Conservation (phyloP, 1,140 invertebrate genomes). For the Sitophilus oryzae region DNA sequence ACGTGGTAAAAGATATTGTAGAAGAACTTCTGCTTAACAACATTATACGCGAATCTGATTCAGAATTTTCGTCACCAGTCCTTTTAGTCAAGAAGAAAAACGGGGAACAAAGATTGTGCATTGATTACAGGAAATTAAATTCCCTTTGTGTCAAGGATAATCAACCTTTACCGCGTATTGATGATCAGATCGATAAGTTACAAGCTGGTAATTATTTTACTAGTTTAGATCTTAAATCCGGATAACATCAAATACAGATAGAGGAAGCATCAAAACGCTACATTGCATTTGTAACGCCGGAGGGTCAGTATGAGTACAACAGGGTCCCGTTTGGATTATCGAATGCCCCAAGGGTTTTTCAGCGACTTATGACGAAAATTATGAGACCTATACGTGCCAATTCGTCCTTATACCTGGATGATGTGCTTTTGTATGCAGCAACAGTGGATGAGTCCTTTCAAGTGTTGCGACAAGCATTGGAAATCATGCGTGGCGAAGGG, state of each 20-base stretch:
- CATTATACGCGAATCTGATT: constrained; percentile 35
- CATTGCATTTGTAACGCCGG: neutral
- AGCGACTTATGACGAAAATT: neutral
- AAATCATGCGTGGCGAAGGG: constrained; percentile 18
- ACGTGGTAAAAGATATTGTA: constrained; percentile 36
- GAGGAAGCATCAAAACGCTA: neutral
- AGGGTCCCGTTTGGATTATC: constrained; percentile 12
- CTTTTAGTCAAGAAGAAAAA: constrained; percentile 26
- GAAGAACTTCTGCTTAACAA: constrained; percentile 30
- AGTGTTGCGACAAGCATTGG: constrained; percentile 22
- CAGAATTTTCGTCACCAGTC: constrained; percentile 36
- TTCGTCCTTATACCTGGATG: constrained; percentile 21
- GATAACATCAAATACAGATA: neutral
- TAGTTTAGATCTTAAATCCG: neutral
- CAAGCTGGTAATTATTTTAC: neutral
- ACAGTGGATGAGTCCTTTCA: constrained; percentile 28
- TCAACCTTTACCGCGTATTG: neutral
- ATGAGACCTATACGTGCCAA: neutral
- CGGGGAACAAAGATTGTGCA: neutral
- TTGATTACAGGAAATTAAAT: neutral
- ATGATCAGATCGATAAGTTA: neutral
- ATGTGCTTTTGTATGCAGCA: constrained; percentile 23
- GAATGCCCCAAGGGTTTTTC: neutral
- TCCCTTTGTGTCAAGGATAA: neutral
- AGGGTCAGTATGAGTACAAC: neutral